Percentiles rank a stretch among this genome's conserved stretches.
These are phyloP conservation scores for Betta splendens DNA, from an alignment of 2,797 vertebrate genomes.

Conservation along the genomic window DNA sequence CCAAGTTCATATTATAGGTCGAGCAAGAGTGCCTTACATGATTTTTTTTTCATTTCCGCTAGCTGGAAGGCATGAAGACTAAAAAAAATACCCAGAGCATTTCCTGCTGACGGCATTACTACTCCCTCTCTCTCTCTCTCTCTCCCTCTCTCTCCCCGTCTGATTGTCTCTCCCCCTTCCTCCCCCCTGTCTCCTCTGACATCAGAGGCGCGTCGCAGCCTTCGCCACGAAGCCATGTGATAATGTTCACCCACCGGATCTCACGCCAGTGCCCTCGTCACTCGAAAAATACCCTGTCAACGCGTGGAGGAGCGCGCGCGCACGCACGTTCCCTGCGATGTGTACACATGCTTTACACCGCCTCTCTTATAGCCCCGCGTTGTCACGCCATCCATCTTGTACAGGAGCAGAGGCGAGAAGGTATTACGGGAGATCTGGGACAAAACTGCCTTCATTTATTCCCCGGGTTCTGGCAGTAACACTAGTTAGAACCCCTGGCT, in stretches of 20 bases:
- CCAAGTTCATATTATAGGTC: constrained; percentile 56
- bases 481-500: constrained; percentile 26
- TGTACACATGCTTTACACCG: constrained; percentile 28
- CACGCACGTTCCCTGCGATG: constrained; percentile 35
- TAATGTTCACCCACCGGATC: constrained; percentile 56
- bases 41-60: constrained; percentile 11
- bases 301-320: constrained; percentile 20
- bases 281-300: constrained; percentile 31
- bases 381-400: constrained; percentile 54
- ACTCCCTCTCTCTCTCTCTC: constrained; percentile 2
- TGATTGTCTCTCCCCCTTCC: constrained; percentile 31
- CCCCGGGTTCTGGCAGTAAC: constrained; percentile 18
- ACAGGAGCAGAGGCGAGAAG: constrained; percentile 11
- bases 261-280: constrained; percentile 42
- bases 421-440: constrained; percentile 39
- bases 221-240: constrained; percentile 36
- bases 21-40: constrained; percentile 38
- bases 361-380: constrained; percentile 23
- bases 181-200: constrained; percentile 39
- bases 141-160: constrained; percentile 23
- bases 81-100: constrained; percentile 45
- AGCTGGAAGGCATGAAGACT: constrained; percentile 48
- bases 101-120: constrained; percentile 55
- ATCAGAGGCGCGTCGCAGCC: constrained; percentile 45
- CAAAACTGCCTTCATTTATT: constrained; percentile 42